These are phyloP conservation scores for Ectropis grisescens DNA, from an alignment of 1,140 invertebrate species.

Conservation along the genomic window DNA sequence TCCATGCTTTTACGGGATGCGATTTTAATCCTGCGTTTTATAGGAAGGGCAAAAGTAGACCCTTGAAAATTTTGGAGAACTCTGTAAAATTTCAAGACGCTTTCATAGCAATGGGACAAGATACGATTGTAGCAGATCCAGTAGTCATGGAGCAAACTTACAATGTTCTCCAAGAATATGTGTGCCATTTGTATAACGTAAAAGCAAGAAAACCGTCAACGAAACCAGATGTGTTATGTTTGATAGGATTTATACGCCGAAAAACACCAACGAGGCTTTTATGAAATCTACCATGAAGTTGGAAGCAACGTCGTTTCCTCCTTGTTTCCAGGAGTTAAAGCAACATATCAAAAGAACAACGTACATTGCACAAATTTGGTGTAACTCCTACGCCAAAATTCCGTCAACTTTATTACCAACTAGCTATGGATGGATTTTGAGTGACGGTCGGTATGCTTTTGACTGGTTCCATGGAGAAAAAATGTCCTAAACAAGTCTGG, in stretches of 20 bases:
- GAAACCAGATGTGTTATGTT: constrained; percentile 6
- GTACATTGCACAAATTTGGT: too few relatives aligned
- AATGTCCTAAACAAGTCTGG: too few relatives aligned
- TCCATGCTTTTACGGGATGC: constrained; percentile 22
- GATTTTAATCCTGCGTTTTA: constrained; percentile 23
- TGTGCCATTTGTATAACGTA: constrained; percentile 14
- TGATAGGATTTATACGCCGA: constrained; percentile 12
- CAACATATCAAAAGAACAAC: too few relatives aligned
- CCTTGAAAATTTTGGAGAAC: constrained; percentile 10
- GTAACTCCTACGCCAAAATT: too few relatives aligned
- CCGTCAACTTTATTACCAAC: too few relatives aligned
- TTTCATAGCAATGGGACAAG: constrained; percentile 11
- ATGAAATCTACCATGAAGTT: too few relatives aligned
- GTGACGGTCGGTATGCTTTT: too few relatives aligned
- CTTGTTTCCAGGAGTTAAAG: too few relatives aligned
- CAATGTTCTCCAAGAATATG: constrained; percentile 14
- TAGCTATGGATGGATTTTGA: too few relatives aligned
- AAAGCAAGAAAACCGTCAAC: constrained; percentile 12
- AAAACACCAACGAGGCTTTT: too few relatives aligned
- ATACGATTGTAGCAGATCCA: constrained; percentile 9
- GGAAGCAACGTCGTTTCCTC: too few relatives aligned
- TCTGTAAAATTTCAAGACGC: constrained; percentile 13
- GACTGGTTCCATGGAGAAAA: too few relatives aligned
- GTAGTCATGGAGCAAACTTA: constrained; percentile 11
- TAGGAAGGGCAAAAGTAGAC: constrained; percentile 14